Conservation (phyloP, 2,888 invertebrate genomes). For the Monochamus alternatus region DNA sequence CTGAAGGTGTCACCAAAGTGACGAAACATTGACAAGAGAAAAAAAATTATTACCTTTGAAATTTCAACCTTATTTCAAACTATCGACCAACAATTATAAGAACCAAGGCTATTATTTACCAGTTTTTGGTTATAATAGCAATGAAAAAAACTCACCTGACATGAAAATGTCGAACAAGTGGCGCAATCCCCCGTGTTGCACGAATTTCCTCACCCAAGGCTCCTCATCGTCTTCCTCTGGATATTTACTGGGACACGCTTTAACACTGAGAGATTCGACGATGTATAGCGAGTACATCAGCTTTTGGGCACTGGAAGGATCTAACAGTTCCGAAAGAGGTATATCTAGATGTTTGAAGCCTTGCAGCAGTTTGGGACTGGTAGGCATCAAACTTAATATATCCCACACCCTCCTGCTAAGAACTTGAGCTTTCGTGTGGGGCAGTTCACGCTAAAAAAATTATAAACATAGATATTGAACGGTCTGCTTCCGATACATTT, state of each 20-base stretch:
- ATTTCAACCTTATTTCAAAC: too few relatives aligned
- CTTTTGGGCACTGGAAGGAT: slow-evolving; percentile 92
- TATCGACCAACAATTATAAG: too few relatives aligned
- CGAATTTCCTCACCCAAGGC: slow-evolving; percentile 85
- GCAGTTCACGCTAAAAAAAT: slow-evolving; percentile 75
- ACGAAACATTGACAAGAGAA: too few relatives aligned
- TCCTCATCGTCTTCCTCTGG: slow-evolving; percentile 60
- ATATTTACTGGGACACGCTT: slow-evolving; percentile 57
- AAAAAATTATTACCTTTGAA: too few relatives aligned
- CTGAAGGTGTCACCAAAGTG: too few relatives aligned
- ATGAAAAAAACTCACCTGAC: slow-evolving; percentile 75
- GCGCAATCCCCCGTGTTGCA: slow-evolving; percentile 89
- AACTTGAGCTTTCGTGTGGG: slow-evolving; percentile 91
- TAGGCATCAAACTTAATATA: slow-evolving; percentile 91
- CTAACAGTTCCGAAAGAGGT: slow-evolving; percentile 83
- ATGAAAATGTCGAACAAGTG: slow-evolving; percentile 94
- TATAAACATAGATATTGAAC: slow-evolving; percentile 21
- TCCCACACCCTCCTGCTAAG: slow-evolving; percentile 96
- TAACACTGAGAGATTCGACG: slow-evolving; percentile 81
- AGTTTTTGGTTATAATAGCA: too few relatives aligned
- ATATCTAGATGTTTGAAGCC: slow-evolving; percentile 87
- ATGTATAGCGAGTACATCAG: slow-evolving; percentile 96
- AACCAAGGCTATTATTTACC: too few relatives aligned
- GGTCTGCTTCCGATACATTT: neutral
- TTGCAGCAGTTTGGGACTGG: slow-evolving; percentile 88